Conservation (phyloP, 2,113 vertebrate genomes). For the Corythornis madagascariensis region DNA sequence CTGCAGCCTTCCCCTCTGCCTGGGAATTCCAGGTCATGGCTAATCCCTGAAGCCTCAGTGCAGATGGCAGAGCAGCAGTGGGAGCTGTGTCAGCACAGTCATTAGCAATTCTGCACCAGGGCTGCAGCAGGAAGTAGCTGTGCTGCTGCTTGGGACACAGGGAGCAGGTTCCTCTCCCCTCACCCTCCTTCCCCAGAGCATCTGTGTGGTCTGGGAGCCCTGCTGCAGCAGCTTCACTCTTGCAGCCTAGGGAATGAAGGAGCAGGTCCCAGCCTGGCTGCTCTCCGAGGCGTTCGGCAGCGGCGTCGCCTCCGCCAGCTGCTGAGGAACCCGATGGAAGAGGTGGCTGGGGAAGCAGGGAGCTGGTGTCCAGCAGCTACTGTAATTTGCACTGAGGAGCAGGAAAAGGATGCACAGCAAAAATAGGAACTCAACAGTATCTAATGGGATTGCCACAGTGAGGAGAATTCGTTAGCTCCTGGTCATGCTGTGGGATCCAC, state of each 20-base stretch:
- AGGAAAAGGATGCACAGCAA: not conserved
- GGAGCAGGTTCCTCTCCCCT: not conserved
- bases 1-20: not conserved
- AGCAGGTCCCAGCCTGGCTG: not conserved
- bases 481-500: not conserved
- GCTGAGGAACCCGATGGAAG: not conserved
- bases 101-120: slow-evolving; percentile 57
- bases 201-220: slow-evolving; percentile 20
- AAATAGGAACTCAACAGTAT: not conserved
- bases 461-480: not conserved
- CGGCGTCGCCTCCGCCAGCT: not conserved
- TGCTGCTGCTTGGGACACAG: slow-evolving; percentile 22
- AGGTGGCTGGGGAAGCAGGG: not conserved
- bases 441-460: not conserved
- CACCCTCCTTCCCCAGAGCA: not conserved
- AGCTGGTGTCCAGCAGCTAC: not conserved
- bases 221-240: not conserved
- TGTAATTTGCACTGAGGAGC: not conserved
- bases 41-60: not conserved
- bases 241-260: not conserved
- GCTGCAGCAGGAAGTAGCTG: slow-evolving; percentile 31
- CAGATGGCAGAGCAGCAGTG: not conserved
- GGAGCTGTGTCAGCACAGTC: not conserved
- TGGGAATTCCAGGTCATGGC: not conserved
- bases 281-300: not conserved